Evolutionary conservation across 2,797 vertebrate genomes (phyloP), one percentile per base, ranked within the genome.

Genomic region (Periophthalmus magnuspinnatus): DNA sequence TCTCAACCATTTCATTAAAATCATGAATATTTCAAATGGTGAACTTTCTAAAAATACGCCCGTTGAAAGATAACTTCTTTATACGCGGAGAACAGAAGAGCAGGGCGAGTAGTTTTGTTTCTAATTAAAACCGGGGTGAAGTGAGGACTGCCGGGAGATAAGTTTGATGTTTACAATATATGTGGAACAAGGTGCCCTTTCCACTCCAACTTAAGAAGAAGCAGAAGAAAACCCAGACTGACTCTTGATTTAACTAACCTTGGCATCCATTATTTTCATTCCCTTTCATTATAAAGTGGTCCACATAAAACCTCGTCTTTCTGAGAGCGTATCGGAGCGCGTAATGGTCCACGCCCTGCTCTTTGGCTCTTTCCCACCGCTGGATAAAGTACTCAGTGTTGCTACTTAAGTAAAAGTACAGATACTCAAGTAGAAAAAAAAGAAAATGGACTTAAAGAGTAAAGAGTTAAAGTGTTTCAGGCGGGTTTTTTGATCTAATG

Each of bases 1-100:
- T 59, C 33, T 54, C 75, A 80, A 84, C 83, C 75, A 76, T 89
- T 89, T 89, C 81, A 89, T 89, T 82, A 85, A 82, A 77, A 70
- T n/a, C 48, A 78, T 90, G 71, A 86, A 86, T 86, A 76, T 89
- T 91, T 88, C 59, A 88, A 81, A 86, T 67, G 64, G 60, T 52
- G 65, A 71, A 57, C 67, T 68, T 67, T 71, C 83, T 75, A 80
- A 85, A 80, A 85, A 86, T 84, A 85, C 81, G 86, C 73, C 71
- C 76, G 83, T 70, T 86, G 50, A 86, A 83, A 85, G 79, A 82
- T 82, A 81, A 80, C 83, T 73, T 68, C 84, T 74, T 71, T 70
- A 22, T 69, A 21, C 74, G 64, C 24, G 14, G 10, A 72, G 67
- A 8, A 68, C 56, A 65, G 10, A 38, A 55, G 70, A 33, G 32